Conservation (phyloP, 2,113 vertebrate genomes). For the Todiramphus chloris region DNA sequence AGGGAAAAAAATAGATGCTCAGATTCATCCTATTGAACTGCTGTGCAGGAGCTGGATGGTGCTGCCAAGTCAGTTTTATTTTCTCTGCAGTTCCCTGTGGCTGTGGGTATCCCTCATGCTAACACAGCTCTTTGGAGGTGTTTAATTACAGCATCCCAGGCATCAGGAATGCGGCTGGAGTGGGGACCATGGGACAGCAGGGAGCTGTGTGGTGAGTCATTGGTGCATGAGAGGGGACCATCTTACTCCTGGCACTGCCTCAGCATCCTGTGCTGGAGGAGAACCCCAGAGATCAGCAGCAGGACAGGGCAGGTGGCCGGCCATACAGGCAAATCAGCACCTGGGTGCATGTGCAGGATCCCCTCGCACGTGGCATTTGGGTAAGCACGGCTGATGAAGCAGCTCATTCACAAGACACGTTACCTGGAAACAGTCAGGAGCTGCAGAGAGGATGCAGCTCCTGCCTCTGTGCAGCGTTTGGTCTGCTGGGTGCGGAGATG, state of each 20-base stretch:
- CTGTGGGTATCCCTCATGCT: neutral
- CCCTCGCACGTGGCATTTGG: neutral
- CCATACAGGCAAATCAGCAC: neutral
- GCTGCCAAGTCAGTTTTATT: neutral
- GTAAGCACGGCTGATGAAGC: neutral
- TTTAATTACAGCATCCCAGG: neutral
- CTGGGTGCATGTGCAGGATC: neutral
- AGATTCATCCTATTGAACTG: rapidly evolving
- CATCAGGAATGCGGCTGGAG: neutral
- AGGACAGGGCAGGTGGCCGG: neutral
- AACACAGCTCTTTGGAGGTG: neutral
- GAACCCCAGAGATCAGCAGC: neutral
- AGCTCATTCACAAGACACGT: neutral
- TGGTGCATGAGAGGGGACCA: rapidly evolving
- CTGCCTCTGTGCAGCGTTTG: rapidly evolving
- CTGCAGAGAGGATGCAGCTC: neutral
- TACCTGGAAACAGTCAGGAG: neutral
- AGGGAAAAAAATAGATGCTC: neutral
- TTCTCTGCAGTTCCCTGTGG: neutral
- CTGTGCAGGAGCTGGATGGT: neutral
- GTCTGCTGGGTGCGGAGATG: neutral
- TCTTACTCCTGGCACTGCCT: neutral
- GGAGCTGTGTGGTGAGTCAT: neutral
- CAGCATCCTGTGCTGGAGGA: neutral
- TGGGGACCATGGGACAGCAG: neutral